These are phyloP conservation scores for Cantharis flavilabris DNA, from an alignment of 2,888 invertebrate species.

Conservation along the genomic window DNA sequence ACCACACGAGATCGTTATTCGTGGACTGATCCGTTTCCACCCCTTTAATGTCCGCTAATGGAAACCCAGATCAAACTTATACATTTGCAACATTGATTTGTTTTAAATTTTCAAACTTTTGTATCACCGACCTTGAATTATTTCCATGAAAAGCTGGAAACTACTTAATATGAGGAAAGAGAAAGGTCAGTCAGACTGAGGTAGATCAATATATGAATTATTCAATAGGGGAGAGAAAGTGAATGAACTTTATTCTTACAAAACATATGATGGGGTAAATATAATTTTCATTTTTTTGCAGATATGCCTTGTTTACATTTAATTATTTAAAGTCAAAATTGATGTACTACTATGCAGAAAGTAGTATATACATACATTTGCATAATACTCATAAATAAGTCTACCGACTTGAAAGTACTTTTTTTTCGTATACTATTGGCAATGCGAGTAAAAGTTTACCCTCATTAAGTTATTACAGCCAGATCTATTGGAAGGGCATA, in stretches of 20 bases:
- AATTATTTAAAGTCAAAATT: neutral
- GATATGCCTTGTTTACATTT: neutral
- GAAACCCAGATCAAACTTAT: constrained; percentile 42
- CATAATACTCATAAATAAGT: neutral
- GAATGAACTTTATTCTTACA: constrained; percentile 55
- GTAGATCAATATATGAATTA: constrained; percentile 58
- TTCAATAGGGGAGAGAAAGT: constrained; percentile 58
- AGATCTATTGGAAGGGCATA: neutral
- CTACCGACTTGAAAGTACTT: neutral
- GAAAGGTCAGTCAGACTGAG: constrained; percentile 57
- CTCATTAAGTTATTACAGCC: neutral
- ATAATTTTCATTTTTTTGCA: constrained; percentile 33
- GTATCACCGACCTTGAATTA: constrained; percentile 43
- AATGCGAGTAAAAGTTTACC: neutral
- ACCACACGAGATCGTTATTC: constrained; percentile 56
- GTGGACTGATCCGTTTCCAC: constrained; percentile 52
- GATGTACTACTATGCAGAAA: neutral
- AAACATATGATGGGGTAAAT: constrained; percentile 55
- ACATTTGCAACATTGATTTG: constrained; percentile 16
- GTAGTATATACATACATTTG: neutral
- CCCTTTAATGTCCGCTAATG: constrained; percentile 53
- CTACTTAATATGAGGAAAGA: constrained; percentile 56
- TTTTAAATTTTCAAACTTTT: constrained; percentile 12
- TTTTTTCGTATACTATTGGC: neutral
- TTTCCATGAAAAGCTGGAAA: constrained; percentile 31